These are phyloP conservation scores for Poeciliopsis turrubarensis DNA, from an alignment of 2,113 vertebrate genomes.

Conservation along the genomic window DNA sequence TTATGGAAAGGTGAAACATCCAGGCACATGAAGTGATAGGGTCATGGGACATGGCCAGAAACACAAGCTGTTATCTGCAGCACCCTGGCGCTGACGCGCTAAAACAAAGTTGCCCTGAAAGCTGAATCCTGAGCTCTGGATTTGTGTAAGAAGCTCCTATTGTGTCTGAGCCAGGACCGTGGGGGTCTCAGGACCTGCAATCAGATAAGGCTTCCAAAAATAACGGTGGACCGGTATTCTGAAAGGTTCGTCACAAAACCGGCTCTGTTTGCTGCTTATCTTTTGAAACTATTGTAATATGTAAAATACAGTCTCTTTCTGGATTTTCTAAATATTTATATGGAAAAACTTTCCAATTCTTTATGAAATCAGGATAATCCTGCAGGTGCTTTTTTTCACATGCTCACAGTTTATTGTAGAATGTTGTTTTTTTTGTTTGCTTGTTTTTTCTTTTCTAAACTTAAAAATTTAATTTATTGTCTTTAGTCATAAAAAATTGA, in stretches of 20 bases:
- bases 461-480: no score
- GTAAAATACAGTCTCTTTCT: background rate
- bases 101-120: conserved; percentile 28
- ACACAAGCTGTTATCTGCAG: conserved; percentile 47
- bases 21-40: conserved; percentile 31
- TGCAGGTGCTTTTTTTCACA: no score
- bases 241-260: conserved; percentile 28
- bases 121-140: conserved; percentile 36
- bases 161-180: conserved; percentile 45
- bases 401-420: no score
- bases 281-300: conserved; percentile 16
- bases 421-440: no score
- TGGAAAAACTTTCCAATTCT: no score
- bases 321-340: no score
- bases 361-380: no score
- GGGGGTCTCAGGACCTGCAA: conserved; percentile 54
- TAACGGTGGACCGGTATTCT: conserved; percentile 2
- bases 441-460: no score
- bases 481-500: no score
- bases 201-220: conserved; percentile 56
- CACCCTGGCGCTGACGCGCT: no score
- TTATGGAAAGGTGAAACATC: conserved; percentile 41
- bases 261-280: conserved; percentile 24
- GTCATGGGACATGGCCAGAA: conserved; percentile 53
- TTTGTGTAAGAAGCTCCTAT: conserved; percentile 40